Evolutionary conservation across 2,888 invertebrate species (phyloP).

Genomic region (Diachrysia chrysitis): DNA sequence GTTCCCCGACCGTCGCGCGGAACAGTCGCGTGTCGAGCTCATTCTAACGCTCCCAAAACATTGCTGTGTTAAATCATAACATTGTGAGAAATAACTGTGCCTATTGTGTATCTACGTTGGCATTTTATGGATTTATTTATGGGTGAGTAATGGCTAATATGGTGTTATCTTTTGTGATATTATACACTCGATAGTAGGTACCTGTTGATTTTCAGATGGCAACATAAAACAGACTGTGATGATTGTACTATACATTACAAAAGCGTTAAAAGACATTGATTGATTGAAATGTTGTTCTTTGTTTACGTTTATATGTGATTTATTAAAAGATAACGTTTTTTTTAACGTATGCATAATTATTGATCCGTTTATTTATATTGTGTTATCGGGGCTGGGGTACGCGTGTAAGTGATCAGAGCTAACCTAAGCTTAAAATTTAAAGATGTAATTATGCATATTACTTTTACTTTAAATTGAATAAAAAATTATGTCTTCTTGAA

Average conservation of each 20-base stretch:
- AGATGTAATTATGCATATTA: background rate
- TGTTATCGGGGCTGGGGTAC: background rate
- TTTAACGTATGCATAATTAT: constrained; percentile 8
- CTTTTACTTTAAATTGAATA: background rate
- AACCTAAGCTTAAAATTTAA: background rate
- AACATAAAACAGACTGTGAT: constrained; percentile 29
- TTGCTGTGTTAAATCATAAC: constrained; percentile 48
- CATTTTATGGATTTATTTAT: constrained; percentile 45
- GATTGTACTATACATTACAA: constrained; percentile 28
- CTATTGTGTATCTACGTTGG: constrained; percentile 38
- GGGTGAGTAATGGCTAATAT: constrained; percentile 52
- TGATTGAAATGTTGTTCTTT: constrained; percentile 12
- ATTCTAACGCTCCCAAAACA: constrained; percentile 30
- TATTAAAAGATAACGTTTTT: background rate
- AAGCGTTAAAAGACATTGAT: constrained; percentile 16
- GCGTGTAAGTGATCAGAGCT: too few species aligned
- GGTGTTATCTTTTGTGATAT: constrained; percentile 7
- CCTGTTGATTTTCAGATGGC: constrained; percentile 58
- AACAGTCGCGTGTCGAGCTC: constrained; percentile 23
- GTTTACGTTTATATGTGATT: constrained; percentile 10
- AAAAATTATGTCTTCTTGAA: background rate
- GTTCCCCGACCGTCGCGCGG: constrained; percentile 33
- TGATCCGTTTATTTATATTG: constrained; percentile 8
- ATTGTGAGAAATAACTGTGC: constrained; percentile 53
- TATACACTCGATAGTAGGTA: constrained; percentile 26